Base-by-base conservation (phyloP, 2,113 vertebrate species). In the Polypterus senegalus region DNA sequence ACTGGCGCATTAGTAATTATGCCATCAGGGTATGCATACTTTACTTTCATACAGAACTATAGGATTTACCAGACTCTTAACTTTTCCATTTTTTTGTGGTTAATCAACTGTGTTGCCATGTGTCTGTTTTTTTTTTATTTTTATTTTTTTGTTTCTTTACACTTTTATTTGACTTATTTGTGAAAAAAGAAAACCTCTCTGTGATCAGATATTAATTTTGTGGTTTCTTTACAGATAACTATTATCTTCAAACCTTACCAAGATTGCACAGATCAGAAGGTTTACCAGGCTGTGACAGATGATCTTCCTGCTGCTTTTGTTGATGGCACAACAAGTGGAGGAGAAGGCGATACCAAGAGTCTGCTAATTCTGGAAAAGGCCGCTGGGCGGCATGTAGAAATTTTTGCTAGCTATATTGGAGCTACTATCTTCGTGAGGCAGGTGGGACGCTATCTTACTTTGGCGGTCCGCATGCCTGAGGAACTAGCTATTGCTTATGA, bases 191-290 rank as follows among this genome's bases (percentile, higher is more conserved):
- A 27, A 27, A 27, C 27, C 27, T 27, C 27, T 27, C 3, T 48
- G 0, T 43, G 45, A 48, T 60, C 4, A 27, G 27, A 27, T 1
- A 6, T 3, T 1, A 1, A 3, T 7, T 51, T 57, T 43, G 53
- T 5, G 47, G 9, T 64, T 60, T 4, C 51, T 57, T 55, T 68
- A 2, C 65, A 97, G 95, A 81, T 99, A 73, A 98, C 96, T 4
- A 78, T 99, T 63, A 98, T 97, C 74, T 98, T 99, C 76, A 98
- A 98, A 73, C 88, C 94, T 0, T 94, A 89, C 61, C 88, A 83
- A 57, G 90, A 91, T 57, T 97, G 96, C 62, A 97, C 91, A 1
- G 91, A 97, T 53, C 93, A 97, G 86, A 93, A 92, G 67, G 95
- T 99, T 0, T 99, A 98, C 83, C 95, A 99, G 65, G 95, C 92